Base-by-base conservation (phyloP, 2,888 invertebrate species). In the Ennomos erosarius region DNA sequence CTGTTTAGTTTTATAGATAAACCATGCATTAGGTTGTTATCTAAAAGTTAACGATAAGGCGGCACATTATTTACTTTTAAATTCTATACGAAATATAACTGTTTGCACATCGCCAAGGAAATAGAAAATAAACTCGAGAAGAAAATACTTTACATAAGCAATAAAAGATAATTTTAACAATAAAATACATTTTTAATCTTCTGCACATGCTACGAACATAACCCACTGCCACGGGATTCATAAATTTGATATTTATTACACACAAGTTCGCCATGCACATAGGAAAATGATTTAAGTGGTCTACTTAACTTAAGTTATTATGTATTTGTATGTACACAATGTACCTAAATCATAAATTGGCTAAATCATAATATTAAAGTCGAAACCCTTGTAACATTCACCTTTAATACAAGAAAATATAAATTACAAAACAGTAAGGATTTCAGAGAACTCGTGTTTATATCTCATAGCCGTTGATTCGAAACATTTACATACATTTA, bases 321-420 rank as follows among this genome's bases (percentile, higher is more conserved):
- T 54, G 65, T 75, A 81, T 71, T 26, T 70, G 74, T 85, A 88
- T 88, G 78, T 87, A 89, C 87, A 88, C 59, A 79, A 79, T 80
- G 80, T 79, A 84, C 81, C 76, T 77, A 76, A 79, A 80, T 76
- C 76, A 80, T 78, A 81, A 73, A 84, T 83, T 83, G 70, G 76
- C 87, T 87, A 87, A 84, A 83, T 75, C 75, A 81, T 75, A 75
- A 2, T 44, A 50, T 76, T 16, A 16, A 79, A 67, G 61, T 74
- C 66, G 73, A 83, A 84, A 77, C 79, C 79, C 79, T 82, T 82
- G 78, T 76, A 81, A 83, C 79, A 82, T 87, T 82, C 81, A 87
- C 81, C 80, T 84, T 82, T 79, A 81, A 79, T 78, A 78, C 39
- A 48, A 43, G 67, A 73, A 76, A 76, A 76, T 42, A 73, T 73